Percentiles rank a stretch among this genome's conserved stretches.
These are phyloP conservation scores for Drosophila setifemur DNA, from an alignment of 1,140 invertebrate species.

Conservation along the genomic window DNA sequence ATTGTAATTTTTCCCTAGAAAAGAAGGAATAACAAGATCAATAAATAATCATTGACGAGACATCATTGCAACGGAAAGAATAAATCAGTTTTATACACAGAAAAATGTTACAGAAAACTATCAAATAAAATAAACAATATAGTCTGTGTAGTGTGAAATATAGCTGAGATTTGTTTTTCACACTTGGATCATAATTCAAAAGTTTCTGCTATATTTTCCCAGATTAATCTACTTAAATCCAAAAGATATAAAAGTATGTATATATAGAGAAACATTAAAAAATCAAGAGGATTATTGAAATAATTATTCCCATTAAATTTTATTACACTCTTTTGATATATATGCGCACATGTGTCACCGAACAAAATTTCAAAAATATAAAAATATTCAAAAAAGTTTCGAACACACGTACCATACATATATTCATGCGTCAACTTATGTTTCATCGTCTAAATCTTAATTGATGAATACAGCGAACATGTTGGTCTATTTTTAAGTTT, in stretches of 20 bases:
- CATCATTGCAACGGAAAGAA: too few species aligned
- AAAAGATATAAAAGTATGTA: not conserved
- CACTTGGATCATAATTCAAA: not conserved
- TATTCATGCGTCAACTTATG: conserved; percentile 59
- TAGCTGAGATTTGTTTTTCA: not conserved
- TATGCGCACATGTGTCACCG: conserved; percentile 11
- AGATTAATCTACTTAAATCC: not conserved
- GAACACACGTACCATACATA: conserved; percentile 5
- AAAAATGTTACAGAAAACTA: too few species aligned
- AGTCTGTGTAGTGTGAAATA: not conserved
- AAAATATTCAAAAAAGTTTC: conserved; percentile 5
- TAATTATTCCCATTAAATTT: not conserved
- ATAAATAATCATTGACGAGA: not conserved
- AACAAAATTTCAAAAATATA: conserved; percentile 1
- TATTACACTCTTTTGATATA: conserved; percentile 1
- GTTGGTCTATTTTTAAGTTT: conserved; percentile 53
- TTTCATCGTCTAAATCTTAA: conserved; percentile 69
- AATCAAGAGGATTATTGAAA: not conserved
- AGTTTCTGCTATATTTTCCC: not conserved
- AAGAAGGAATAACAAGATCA: too few species aligned
- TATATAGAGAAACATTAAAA: not conserved
- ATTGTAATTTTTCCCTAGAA: too few species aligned
- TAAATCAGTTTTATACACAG: too few species aligned
- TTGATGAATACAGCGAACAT: conserved; percentile 59
- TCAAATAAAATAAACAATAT: not conserved